Percentiles rank a stretch among this genome's conserved stretches.
Evolutionary conservation across 2,888 invertebrate species (phyloP).

Genomic region (Amblyteles armatorius): DNA sequence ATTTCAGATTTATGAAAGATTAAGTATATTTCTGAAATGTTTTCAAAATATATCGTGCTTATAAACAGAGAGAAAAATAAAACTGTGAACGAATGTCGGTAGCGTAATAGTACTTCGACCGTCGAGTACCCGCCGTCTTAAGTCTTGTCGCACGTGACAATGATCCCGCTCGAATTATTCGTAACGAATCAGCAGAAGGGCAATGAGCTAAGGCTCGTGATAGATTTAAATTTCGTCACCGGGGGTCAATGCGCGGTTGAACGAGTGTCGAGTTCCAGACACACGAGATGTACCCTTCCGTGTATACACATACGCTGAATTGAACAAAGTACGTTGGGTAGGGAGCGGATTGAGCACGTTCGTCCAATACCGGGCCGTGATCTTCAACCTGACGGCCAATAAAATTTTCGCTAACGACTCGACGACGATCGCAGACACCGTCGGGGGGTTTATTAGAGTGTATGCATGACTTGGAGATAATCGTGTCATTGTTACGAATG

Average conservation of each 20-base stretch:
- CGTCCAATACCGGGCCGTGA: conserved; percentile 19
- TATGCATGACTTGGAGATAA: background rate
- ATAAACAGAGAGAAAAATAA: background rate
- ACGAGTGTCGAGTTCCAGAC: conserved; percentile 1
- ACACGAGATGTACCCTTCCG: background rate
- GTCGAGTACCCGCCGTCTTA: background rate
- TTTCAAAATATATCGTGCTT: too few species aligned
- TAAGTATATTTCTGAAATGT: too few species aligned
- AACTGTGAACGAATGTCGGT: background rate
- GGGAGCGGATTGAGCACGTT: conserved; percentile 2
- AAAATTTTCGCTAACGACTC: conserved; percentile 12
- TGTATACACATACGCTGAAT: background rate
- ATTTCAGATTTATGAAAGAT: too few species aligned
- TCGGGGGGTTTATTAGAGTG: background rate
- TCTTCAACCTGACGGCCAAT: conserved; percentile 30
- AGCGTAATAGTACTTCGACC: background rate
- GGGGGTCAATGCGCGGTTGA: conserved; percentile 51
- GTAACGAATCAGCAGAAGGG: conserved; percentile 13
- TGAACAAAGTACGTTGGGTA: background rate
- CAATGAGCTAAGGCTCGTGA: conserved; percentile 20
- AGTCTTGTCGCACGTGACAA: background rate
- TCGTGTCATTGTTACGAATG: conserved; percentile 49
- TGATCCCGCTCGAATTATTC: conserved; percentile 2
- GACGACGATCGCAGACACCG: conserved; percentile 18
- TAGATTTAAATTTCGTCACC: conserved; percentile 43